phyloP scores from a whole-genome alignment of 2,888 invertebrate genomes.

The Prosopocoilus inquinatus region DNA sequence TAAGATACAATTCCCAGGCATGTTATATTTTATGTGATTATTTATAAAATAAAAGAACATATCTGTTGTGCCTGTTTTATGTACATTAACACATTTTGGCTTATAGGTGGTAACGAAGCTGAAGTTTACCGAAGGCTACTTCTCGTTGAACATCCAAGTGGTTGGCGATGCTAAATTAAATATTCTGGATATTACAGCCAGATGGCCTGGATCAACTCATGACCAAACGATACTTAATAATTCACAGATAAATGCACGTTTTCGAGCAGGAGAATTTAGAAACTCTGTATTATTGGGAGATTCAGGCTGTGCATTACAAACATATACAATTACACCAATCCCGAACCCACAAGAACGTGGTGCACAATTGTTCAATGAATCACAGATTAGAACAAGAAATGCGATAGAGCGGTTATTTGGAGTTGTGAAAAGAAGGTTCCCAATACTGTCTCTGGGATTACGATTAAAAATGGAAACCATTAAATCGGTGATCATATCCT shows the following conservation, averaged over 20 bases:
- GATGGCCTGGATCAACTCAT: conserved; percentile 36
- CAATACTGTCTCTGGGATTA: conserved; percentile 27
- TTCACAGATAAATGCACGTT: conserved; percentile 25
- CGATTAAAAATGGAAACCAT: conserved; percentile 20
- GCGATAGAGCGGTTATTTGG: conserved; percentile 29
- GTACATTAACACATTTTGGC: too few relatives aligned
- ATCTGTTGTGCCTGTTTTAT: too few relatives aligned
- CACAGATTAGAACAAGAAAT: conserved; percentile 25
- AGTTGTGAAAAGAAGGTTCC: conserved; percentile 15
- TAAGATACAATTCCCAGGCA: conserved; percentile 17
- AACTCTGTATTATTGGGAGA: conserved; percentile 28
- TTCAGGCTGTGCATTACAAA: conserved; percentile 31
- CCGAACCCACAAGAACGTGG: conserved; percentile 12
- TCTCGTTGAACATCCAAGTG: conserved; percentile 32
- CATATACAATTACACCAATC: conserved; percentile 20
- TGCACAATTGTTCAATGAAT: conserved; percentile 19
- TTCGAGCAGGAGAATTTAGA: conserved; percentile 23
- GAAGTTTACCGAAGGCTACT: conserved; percentile 29
- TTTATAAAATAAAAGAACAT: not conserved
- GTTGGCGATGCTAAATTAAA: conserved; percentile 21
- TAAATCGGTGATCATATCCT: conserved; percentile 5
- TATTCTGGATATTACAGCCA: conserved; percentile 18
- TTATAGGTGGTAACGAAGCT: conserved; percentile 21
- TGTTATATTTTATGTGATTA: not conserved
- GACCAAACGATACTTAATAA: conserved; percentile 38